phyloP scores from a whole-genome alignment of 2,113 vertebrate genomes.

The Tachysurus vachellii region DNA sequence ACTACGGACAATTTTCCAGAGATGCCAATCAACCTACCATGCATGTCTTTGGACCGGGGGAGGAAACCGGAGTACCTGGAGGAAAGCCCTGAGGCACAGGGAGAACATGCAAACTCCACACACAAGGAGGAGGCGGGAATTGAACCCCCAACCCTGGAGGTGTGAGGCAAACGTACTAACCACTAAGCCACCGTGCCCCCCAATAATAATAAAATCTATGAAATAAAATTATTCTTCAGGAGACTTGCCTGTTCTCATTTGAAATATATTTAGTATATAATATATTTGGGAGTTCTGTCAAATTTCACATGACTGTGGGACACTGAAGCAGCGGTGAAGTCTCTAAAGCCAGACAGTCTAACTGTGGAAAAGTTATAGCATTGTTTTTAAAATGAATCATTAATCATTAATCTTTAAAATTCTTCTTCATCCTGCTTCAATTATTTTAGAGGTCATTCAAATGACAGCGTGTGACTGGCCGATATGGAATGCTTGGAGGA shows the following conservation, averaged over 20 bases:
- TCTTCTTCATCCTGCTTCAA: background rate
- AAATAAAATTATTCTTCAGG: background rate
- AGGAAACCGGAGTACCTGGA: too few species aligned
- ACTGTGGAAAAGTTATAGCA: background rate
- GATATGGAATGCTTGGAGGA: background rate
- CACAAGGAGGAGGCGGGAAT: too few species aligned
- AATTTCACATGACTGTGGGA: background rate
- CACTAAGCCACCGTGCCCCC: too few species aligned
- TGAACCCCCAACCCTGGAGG: too few species aligned
- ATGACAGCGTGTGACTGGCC: background rate
- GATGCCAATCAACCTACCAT: too few species aligned
- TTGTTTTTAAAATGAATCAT: background rate
- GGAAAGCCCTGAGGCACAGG: too few species aligned
- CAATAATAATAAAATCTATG: background rate
- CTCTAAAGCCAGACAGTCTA: background rate
- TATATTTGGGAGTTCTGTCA: background rate
- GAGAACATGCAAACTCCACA: too few species aligned
- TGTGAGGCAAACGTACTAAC: too few species aligned
- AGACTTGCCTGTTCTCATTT: background rate
- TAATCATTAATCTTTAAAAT: conserved; percentile 4
- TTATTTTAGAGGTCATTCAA: background rate
- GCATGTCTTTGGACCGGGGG: too few species aligned
- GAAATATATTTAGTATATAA: background rate
- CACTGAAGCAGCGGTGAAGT: background rate
- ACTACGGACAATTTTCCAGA: too few species aligned